A percentile compares a stretch with the other conserved stretches of the same genome.
Conservation (phyloP, 2,113 vertebrate genomes). For the Chloroceryle aenea region DNA sequence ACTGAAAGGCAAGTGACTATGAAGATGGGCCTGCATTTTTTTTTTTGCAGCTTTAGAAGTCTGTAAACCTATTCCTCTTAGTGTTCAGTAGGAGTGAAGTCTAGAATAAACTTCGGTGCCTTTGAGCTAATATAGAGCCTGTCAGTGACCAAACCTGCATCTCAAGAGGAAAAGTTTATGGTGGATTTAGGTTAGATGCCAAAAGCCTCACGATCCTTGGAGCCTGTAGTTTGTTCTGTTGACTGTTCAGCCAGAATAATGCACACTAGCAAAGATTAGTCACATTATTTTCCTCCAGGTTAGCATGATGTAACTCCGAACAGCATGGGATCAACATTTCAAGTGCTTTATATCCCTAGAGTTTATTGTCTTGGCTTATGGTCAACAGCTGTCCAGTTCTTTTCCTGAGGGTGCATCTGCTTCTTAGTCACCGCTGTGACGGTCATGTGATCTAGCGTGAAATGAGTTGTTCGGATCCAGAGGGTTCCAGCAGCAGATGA, state of each 20-base stretch:
- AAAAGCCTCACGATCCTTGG: not conserved
- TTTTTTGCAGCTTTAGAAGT: not conserved
- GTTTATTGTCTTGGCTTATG: not conserved
- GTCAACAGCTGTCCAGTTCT: not conserved
- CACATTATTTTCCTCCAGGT: not conserved
- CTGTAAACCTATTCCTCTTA: not conserved
- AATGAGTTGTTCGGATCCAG: not conserved
- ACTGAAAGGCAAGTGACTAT: not conserved
- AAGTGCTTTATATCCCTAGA: not conserved
- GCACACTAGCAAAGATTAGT: not conserved
- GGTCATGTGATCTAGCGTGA: not conserved
- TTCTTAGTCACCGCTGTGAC: not conserved
- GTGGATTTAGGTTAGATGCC: not conserved
- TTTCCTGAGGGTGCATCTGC: slow-evolving; percentile 11
- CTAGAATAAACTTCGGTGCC: not conserved
- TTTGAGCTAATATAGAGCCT: not conserved
- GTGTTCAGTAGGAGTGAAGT: not conserved
- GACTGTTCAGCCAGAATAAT: not conserved
- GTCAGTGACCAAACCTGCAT: not conserved
- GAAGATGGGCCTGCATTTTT: not conserved
- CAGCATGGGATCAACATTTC: not conserved
- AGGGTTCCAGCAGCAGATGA: slow-evolving; percentile 11
- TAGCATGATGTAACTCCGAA: not conserved
- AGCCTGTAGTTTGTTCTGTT: not conserved
- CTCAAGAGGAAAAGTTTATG: not conserved